Conservation (phyloP, 1,140 invertebrate genomes). For the Harpegnathos saltator region DNA sequence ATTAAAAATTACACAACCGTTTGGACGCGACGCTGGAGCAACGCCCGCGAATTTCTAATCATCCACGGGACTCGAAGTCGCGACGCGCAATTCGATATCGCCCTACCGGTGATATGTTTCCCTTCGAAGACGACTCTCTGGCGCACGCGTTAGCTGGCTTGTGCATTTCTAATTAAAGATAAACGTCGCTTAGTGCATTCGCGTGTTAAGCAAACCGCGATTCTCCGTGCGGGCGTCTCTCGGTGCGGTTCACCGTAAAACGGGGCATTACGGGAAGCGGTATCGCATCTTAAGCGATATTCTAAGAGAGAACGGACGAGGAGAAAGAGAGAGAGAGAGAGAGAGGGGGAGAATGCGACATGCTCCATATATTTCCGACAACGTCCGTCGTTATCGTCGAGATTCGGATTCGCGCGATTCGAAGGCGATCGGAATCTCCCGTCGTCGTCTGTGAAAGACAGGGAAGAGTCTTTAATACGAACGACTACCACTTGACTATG, state of each 20-base stretch:
- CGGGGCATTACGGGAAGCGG: not conserved
- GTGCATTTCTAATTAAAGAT: constrained; percentile 30
- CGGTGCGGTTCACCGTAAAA: constrained; percentile 1
- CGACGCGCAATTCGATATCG: constrained; percentile 6
- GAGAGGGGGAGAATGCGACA: no score
- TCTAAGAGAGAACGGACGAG: no score
- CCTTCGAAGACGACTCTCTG: not conserved
- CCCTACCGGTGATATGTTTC: not conserved
- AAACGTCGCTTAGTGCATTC: constrained; percentile 28
- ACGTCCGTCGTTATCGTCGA: not conserved
- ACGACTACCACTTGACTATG: no score
- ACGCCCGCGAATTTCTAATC: not conserved
- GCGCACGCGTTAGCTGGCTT: not conserved
- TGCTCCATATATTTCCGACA: not conserved
- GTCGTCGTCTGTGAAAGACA: no score
- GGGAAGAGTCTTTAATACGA: no score
- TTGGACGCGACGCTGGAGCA: not conserved
- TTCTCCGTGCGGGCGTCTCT: not conserved
- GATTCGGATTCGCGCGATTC: not conserved
- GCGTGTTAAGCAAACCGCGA: not conserved
- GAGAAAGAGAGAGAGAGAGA: no score
- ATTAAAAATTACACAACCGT: no score
- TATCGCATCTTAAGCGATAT: no score
- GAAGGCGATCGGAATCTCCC: no score
- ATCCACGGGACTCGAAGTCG: not conserved